A percentile compares a stretch with the other conserved stretches of the same genome.
These are phyloP conservation scores for Eretmocerus hayati DNA, from an alignment of 2,888 invertebrate genomes.

Conservation along the genomic window DNA sequence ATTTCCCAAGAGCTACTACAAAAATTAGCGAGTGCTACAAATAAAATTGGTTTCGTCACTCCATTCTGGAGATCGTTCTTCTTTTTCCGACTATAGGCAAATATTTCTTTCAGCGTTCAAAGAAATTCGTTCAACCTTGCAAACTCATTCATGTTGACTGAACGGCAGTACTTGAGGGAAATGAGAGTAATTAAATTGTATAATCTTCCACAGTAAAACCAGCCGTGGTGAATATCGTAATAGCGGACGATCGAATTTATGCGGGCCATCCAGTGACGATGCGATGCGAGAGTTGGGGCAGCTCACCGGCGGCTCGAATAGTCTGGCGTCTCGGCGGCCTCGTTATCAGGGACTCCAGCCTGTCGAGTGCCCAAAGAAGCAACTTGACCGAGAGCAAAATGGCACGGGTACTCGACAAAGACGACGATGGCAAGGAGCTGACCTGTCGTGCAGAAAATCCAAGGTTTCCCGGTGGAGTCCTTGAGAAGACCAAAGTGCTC, in stretches of 20 bases:
- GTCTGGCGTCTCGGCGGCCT: constrained; percentile 72
- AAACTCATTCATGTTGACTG: too few relatives aligned
- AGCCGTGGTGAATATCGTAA: constrained; percentile 65
- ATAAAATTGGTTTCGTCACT: too few relatives aligned
- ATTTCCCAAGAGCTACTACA: too few relatives aligned
- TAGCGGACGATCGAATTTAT: constrained; percentile 64
- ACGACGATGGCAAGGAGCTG: constrained; percentile 76
- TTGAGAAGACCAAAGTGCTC: constrained; percentile 70
- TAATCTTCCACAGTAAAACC: constrained; percentile 63
- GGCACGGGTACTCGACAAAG: constrained; percentile 66
- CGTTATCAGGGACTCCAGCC: constrained; percentile 57
- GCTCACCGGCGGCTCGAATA: constrained; percentile 75
- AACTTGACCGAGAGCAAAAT: constrained; percentile 65
- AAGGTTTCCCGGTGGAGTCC: constrained; percentile 72
- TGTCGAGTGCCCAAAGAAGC: constrained; percentile 48
- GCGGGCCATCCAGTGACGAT: constrained; percentile 68
- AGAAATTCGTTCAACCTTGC: too few relatives aligned
- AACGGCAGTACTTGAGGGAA: too few relatives aligned
- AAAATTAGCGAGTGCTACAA: too few relatives aligned
- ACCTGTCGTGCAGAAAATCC: constrained; percentile 82
- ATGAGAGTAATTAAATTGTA: too few relatives aligned
- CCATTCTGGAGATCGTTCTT: too few relatives aligned
- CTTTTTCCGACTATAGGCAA: too few relatives aligned
- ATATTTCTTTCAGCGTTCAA: too few relatives aligned
- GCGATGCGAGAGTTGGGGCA: constrained; percentile 75